Conservation (phyloP, 1,140 invertebrate genomes). For the Eriosoma lanigerum region DNA sequence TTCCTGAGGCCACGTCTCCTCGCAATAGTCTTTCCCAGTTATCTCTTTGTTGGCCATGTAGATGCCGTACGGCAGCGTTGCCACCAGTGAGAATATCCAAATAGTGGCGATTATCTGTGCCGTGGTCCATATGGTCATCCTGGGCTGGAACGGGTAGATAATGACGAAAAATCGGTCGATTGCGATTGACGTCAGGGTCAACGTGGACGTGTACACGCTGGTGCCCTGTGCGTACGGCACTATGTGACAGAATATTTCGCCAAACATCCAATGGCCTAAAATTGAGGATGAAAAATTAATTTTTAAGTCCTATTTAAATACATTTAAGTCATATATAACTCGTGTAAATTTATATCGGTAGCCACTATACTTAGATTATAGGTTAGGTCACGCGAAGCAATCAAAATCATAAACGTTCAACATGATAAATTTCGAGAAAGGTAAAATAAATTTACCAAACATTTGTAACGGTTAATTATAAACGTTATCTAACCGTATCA, state of each 20-base stretch:
- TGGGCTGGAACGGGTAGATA: constrained; percentile 89
- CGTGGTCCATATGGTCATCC: constrained; percentile 85
- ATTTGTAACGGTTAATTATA: too few species aligned
- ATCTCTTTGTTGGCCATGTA: constrained; percentile 67
- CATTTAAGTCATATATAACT: too few species aligned
- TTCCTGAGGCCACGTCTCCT: constrained; percentile 87
- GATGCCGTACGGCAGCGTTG: constrained; percentile 90
- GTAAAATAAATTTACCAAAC: too few species aligned
- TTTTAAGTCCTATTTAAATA: too few species aligned
- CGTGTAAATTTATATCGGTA: too few species aligned
- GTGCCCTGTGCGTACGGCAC: constrained; percentile 90
- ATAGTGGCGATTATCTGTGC: constrained; percentile 82
- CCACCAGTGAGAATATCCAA: constrained; percentile 83
- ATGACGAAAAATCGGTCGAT: constrained; percentile 96
- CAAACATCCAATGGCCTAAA: constrained; percentile 80
- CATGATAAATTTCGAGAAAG: too few species aligned
- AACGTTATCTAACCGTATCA: too few species aligned
- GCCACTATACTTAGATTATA: too few species aligned
- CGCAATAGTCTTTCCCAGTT: constrained; percentile 70
- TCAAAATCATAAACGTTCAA: too few species aligned
- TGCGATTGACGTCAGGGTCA: constrained; percentile 94
- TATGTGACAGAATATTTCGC: constrained; percentile 81
- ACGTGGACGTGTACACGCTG: constrained; percentile 93
- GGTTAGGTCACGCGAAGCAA: too few species aligned
- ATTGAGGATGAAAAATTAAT: constrained; percentile 37